Percentiles rank a stretch among this genome's conserved stretches.
Conservation (phyloP, 2,113 vertebrate species). For the Gopherus flavomarginatus region DNA sequence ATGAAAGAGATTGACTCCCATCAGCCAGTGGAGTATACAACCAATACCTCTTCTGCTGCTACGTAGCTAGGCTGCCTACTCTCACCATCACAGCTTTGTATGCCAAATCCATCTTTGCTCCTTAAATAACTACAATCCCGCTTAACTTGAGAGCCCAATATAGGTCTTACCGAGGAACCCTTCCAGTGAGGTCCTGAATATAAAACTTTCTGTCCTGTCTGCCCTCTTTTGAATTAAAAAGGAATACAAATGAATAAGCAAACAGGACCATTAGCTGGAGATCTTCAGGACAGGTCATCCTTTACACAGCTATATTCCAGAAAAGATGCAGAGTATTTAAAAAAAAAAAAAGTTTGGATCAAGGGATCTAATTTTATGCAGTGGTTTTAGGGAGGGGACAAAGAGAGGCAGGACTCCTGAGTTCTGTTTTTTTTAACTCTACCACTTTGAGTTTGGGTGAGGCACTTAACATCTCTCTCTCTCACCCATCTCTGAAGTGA, state of each 20-base stretch:
- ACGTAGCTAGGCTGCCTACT: background rate
- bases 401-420: background rate
- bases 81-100: background rate
- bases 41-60: background rate
- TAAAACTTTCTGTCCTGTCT: background rate
- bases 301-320: background rate
- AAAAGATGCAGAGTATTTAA: background rate
- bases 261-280: background rate
- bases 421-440: background rate
- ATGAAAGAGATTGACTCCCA: background rate
- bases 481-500: background rate
- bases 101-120: background rate
- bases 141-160: background rate
- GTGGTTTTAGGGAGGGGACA: background rate
- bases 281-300: background rate
- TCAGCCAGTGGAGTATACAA: background rate
- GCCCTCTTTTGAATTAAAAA: background rate
- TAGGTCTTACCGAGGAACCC: background rate
- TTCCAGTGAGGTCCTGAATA: background rate
- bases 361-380: background rate
- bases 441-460: background rate
- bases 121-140: background rate
- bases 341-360: too few species aligned
- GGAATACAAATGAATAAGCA: background rate
- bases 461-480: background rate